Base-by-base conservation (phyloP, 2,888 invertebrate species). In the Julus scandinavius region DNA sequence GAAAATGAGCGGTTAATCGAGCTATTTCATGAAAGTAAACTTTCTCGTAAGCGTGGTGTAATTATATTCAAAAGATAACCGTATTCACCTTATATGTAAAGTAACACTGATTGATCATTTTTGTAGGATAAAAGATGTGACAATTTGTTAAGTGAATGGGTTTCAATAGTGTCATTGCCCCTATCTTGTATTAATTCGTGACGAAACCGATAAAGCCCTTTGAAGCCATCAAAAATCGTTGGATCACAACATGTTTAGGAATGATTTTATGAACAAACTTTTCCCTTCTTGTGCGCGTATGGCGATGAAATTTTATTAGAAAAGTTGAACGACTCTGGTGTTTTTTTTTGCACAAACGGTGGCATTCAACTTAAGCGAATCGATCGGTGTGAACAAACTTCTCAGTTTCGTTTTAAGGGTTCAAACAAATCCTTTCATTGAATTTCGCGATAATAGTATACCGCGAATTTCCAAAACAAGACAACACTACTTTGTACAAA, bases 311-410 rank as follows among this genome's bases (percentile, higher is more conserved):
- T 72, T 72, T 72, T 72, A 72, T 29, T 7, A 29, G 72, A 72
- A 72, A 72, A 72, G 72, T 72, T 72, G 72, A 72, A 72, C 72
- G 72, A 72, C 72, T 72, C 72, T 29, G 72, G 72, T 45, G 45
- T 29, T 72, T 72, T 72, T 72, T 72, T 72, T 3, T 9, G 72
- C 29, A 29, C 29, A 72, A 72, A 72, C 72, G 72, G 72, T 72
- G 72, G 72, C 72, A 72, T 72, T 72, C 72, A 72, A 72, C 72
- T 72, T 72, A n/a, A 54, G 72, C 29, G 72, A 72, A 72, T 72
- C 72, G 72, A 72, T 72, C 72, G 72, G 72, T 72, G 72, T 72
- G 72, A 72, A 72, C 72, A 72, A 72, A 72, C 72, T 72, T 72
- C 72, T 72, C 72, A 29, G 72, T 72, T 72, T 72, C 72, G 29